These are phyloP conservation scores for Drosophila prostipennis DNA, from an alignment of 2,888 invertebrate genomes.

Conservation along the genomic window DNA sequence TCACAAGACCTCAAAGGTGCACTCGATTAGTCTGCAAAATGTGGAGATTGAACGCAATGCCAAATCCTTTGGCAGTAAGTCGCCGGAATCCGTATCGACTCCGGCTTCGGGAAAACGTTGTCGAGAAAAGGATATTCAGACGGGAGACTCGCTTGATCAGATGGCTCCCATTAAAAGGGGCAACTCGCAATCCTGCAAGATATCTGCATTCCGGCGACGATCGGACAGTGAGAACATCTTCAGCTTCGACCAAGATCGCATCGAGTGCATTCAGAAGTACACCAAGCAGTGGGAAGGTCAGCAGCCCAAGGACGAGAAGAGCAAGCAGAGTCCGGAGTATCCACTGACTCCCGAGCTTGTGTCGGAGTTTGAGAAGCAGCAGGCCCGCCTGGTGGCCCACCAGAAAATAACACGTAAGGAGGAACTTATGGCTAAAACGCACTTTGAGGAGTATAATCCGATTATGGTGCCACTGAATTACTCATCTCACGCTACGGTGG, in stretches of 20 bases:
- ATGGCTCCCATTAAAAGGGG: slow-evolving; percentile 70
- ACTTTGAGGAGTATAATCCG: slow-evolving; percentile 90
- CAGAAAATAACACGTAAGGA: slow-evolving; percentile 87
- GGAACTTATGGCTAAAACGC: slow-evolving; percentile 88
- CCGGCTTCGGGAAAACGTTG: slow-evolving; percentile 75
- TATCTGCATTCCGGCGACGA: slow-evolving; percentile 86
- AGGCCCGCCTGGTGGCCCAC: slow-evolving; percentile 78
- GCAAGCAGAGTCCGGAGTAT: slow-evolving; percentile 86
- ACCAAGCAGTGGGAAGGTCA: slow-evolving; percentile 81
- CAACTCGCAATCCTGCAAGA: slow-evolving; percentile 82
- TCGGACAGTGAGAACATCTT: slow-evolving; percentile 90
- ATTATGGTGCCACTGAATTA: slow-evolving; percentile 86
- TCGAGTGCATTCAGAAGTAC: slow-evolving; percentile 88
- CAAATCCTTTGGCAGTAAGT: slow-evolving; percentile 81
- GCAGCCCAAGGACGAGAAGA: slow-evolving; percentile 85
- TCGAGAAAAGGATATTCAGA: slow-evolving; percentile 82
- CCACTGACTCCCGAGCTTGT: slow-evolving; percentile 86
- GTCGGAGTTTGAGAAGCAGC: slow-evolving; percentile 87
- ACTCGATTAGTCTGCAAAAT: slow-evolving; percentile 89
- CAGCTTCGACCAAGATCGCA: slow-evolving; percentile 91
- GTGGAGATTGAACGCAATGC: slow-evolving; percentile 88
- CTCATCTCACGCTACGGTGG: slow-evolving; percentile 89
- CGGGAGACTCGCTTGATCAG: slow-evolving; percentile 81
- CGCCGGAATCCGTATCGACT: slow-evolving; percentile 80
- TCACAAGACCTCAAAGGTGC: slow-evolving; percentile 87